These are phyloP conservation scores for Oreocharis arfaki DNA, from an alignment of 2,113 vertebrate species.

Conservation along the genomic window DNA sequence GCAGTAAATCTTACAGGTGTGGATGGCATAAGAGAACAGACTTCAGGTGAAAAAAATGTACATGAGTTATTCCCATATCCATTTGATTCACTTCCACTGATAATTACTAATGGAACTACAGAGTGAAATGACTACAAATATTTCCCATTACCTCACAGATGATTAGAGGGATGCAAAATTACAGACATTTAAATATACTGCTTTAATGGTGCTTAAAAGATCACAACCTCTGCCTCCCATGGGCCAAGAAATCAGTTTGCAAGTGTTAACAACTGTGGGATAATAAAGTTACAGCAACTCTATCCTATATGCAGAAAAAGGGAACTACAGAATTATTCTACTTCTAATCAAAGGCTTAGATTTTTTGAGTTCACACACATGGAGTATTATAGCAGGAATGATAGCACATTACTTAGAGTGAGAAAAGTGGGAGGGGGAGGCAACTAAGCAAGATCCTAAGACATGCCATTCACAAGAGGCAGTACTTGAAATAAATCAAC, in stretches of 20 bases:
- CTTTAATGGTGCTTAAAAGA: background rate
- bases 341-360: background rate
- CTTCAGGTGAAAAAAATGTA: background rate
- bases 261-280: background rate
- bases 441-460: background rate
- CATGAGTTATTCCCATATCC: background rate
- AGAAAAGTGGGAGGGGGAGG: background rate
- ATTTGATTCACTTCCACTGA: background rate
- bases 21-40: background rate
- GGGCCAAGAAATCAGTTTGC: background rate
- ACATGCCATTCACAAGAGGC: background rate
- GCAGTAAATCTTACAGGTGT: background rate
- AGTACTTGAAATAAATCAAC: slow-evolving; percentile 1
- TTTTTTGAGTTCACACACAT: background rate
- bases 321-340: background rate
- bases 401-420: background rate
- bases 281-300: background rate
- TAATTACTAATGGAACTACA: background rate
- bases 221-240: background rate
- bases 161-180: background rate
- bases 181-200: background rate
- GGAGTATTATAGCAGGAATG: background rate
- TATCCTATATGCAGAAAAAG: background rate
- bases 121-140: background rate
- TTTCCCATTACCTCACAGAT: background rate